A percentile compares a stretch with the other conserved stretches of the same genome.
These are phyloP conservation scores for Phymatocera aterrima DNA, from an alignment of 2,888 invertebrate species.

Conservation along the genomic window DNA sequence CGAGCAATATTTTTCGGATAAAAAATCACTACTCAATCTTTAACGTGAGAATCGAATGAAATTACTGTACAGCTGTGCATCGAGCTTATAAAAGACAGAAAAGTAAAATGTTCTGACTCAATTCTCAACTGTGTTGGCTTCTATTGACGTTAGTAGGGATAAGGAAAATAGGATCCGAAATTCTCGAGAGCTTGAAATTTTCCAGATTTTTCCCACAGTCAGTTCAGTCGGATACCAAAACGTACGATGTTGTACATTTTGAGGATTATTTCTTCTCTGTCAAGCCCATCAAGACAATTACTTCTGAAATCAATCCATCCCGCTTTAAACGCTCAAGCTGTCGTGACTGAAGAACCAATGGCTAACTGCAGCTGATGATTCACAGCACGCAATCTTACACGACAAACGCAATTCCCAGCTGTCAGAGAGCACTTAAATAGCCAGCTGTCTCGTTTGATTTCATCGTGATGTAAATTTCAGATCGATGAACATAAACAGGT, in stretches of 20 bases:
- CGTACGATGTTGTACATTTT: neutral
- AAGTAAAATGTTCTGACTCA: neutral
- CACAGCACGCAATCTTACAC: slow-evolving; percentile 30
- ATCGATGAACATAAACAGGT: slow-evolving; percentile 19
- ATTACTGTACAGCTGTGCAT: neutral
- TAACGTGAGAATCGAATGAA: neutral
- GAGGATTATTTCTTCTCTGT: neutral
- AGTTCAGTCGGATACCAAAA: neutral
- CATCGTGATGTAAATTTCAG: slow-evolving; percentile 29
- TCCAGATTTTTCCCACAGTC: neutral
- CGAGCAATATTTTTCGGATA: neutral
- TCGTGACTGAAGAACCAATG: slow-evolving; percentile 33
- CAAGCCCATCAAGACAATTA: slow-evolving; percentile 8
- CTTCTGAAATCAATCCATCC: slow-evolving; percentile 21
- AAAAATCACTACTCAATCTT: neutral
- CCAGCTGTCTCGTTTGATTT: neutral
- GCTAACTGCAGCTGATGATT: slow-evolving; percentile 32
- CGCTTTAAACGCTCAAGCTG: neutral
- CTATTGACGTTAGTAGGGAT: neutral
- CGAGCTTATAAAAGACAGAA: neutral
- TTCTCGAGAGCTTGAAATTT: neutral
- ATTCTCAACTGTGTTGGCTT: neutral
- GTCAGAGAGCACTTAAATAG: slow-evolving; percentile 25
- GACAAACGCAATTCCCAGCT: slow-evolving; percentile 1
- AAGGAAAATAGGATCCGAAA: neutral